A percentile compares a stretch with the other conserved stretches of the same genome.
These are phyloP conservation scores for Lampris incognitus DNA, from an alignment of 2,113 vertebrate species.

Conservation along the genomic window DNA sequence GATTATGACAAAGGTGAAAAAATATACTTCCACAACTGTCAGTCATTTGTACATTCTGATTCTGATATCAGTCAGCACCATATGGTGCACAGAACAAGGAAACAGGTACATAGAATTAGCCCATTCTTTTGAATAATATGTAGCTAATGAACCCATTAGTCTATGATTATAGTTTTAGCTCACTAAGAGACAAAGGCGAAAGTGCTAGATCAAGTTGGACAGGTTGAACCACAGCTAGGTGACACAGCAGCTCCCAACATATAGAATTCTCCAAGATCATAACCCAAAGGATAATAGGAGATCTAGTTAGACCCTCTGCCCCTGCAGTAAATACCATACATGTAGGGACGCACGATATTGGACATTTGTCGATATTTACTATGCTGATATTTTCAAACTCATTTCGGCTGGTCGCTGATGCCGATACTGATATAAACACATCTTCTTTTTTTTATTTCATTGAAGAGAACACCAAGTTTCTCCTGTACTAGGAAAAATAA, in stretches of 20 bases:
- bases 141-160: conserved; percentile 59
- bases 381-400: too few species aligned
- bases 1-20: too few species aligned
- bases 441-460: too few species aligned
- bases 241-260: too few species aligned
- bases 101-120: conserved; percentile 64
- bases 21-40: neutral
- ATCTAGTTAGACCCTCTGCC: neutral
- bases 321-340: conserved; percentile 27
- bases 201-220: conserved; percentile 51
- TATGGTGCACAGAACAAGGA: conserved; percentile 60
- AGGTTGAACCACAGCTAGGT: conserved; percentile 13
- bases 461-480: too few species aligned
- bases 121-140: conserved; percentile 54
- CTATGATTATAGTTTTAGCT: conserved; percentile 64
- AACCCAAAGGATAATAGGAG: conserved; percentile 40
- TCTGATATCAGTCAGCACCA: conserved; percentile 35
- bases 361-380: too few species aligned
- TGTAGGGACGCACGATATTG: too few species aligned
- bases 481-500: too few species aligned
- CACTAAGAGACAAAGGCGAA: conserved; percentile 54
- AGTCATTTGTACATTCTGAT: neutral
- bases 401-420: too few species aligned
- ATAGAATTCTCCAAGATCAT: neutral
- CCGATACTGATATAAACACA: too few species aligned